phyloP scores from a whole-genome alignment of 2,888 invertebrate species.

The Sicus ferrugineus region DNA sequence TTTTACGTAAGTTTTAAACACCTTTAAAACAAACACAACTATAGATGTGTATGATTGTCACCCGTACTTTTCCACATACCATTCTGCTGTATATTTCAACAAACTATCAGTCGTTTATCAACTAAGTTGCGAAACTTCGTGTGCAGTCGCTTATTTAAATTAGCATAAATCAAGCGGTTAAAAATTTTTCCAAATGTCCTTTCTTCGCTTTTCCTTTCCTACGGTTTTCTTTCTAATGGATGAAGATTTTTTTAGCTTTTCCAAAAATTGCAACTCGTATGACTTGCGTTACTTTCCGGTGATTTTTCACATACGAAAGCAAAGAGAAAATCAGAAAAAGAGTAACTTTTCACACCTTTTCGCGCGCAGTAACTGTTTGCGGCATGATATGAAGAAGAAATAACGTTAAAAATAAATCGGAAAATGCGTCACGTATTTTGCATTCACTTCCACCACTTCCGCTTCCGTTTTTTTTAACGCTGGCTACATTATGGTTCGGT shows the following conservation, averaged over 20 bases:
- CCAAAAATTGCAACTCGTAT: conserved; percentile 27
- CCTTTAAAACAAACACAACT: too few relatives aligned
- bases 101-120: conserved; percentile 29
- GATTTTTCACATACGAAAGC: conserved; percentile 25
- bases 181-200: neutral
- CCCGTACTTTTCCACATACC: too few relatives aligned
- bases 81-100: conserved; percentile 30
- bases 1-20: too few relatives aligned
- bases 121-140: conserved; percentile 21
- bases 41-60: too few relatives aligned
- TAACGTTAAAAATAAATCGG: neutral
- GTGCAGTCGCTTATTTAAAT: conserved; percentile 30
- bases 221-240: too few relatives aligned
- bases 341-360: conserved; percentile 20
- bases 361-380: conserved; percentile 12
- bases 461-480: conserved; percentile 26
- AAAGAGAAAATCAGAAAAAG: neutral
- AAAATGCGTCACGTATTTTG: conserved; percentile 23
- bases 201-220: neutral
- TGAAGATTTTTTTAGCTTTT: too few relatives aligned
- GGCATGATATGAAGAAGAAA: too few relatives aligned
- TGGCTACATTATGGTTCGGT: conserved; percentile 14
- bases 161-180: conserved; percentile 30
- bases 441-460: conserved; percentile 30
- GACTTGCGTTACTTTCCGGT: conserved; percentile 32